Evolutionary conservation across 2,113 vertebrate species (phyloP), one percentile per base, ranked within the genome.

Genomic region (Ovis canadensis): DNA sequence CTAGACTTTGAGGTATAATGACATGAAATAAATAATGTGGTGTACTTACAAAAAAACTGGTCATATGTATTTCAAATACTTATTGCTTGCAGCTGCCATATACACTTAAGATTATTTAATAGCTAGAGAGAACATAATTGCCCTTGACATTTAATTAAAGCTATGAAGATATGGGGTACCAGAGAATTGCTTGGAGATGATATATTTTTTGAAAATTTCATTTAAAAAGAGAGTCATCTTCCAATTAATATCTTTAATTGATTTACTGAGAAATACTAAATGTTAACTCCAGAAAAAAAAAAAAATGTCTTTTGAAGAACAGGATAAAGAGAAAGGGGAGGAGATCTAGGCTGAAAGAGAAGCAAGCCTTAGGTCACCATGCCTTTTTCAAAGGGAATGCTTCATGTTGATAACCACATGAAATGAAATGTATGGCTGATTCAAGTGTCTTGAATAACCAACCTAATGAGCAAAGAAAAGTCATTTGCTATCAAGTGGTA

Each of bases 71-170:
- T 96, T 88, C 85, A 97, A 94, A 15, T 60, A 95, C 45, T 33
- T 88, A 97, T 64, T 96, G 87, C 89, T 95, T 97, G 67, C 81
- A 91, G 71, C 27, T 95, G 59, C 96, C 74, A 90, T 93, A 95
- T 78, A 91, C 48, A 74, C 83, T 91, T 87, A 96, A 94, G 21
- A 96, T 77, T 91, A 97, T 97, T 97, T 98, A 98, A 98, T 90
- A 97, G 95, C 87, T n/a, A 84, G 84, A 91, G 88, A 96, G 93
- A 59, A 25, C 11, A 40, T 98, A 98, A 98, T 97, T 98, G 94
- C 85, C 96, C 98, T 98, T 99, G 97, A 98, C 98, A 98, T 98
- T 98, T 98, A 98, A 98, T 98, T 96, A 98, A 98, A 94, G 90
- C 92, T 95, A 90, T 94, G 90, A 83, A 94, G 96, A 98, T 94